Evolutionary conservation across 2,888 invertebrate genomes (phyloP), one percentile per base, ranked within the genome.

Genomic region (Piscicola geometra): DNA sequence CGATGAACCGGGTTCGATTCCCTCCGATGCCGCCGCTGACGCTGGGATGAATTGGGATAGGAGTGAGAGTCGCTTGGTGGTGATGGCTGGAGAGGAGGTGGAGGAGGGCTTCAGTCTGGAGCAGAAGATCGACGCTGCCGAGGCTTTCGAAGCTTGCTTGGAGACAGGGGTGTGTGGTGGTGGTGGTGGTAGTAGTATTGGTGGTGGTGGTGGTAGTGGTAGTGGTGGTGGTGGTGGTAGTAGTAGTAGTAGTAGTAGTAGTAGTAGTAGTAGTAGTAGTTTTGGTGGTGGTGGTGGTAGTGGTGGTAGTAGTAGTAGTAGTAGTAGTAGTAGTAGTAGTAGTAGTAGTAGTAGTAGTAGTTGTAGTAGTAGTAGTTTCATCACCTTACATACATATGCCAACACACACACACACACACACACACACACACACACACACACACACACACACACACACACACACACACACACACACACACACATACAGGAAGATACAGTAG

Each of bases 361-460:
- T 41, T 41, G 41, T 41, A 41, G 41, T 9, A 41, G 15, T 15
- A 41, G 41, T 15, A 5, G 41, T 15, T 9, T 9, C 41, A 41
- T 5, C 41, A 41, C 5, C n/a, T 64, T 28, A 64, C 64, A 12
- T n/a, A 64, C 64, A 41, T 9, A 41, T 15, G 30, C n/a, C 21
- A 12, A 64, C 64, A 12, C 64, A 64, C 64, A 41, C 5, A 41
- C 41, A 41, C 41, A 9, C 41, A 64, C 64, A 3, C 30, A 64
- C 64, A 32, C 32, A 68, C 33, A 68, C 12, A 33, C 33, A 35
- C 12, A 68, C 64, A 64, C 64, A 64, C 64, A 64, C 64, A 64
- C 64, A 64, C 64, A 64, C 64, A 64, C 64, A 64, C 64, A 64
- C 64, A 64, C n/a, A 64, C 64, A 64, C 25, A 64, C 64, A 64